Evolutionary conservation across 2,797 vertebrate genomes (phyloP).

Genomic region (Mallotus villosus): DNA sequence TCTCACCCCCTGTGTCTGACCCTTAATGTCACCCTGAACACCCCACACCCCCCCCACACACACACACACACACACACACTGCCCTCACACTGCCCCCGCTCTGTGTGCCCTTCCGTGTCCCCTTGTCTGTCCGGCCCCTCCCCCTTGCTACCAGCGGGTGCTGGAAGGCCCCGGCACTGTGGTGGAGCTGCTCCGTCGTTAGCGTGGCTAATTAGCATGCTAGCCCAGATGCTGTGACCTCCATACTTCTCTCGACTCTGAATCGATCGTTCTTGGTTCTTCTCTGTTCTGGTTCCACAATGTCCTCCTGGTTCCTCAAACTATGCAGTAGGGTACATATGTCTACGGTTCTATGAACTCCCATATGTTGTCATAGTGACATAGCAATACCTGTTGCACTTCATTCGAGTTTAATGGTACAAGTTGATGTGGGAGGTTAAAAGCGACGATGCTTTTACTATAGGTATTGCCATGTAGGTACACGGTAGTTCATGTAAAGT

Average conservation of each 20-base stretch:
- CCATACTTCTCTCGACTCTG: conserved; percentile 14
- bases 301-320: background rate
- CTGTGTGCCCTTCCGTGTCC: background rate
- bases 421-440: too few relatives aligned
- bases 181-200: conserved; percentile 19
- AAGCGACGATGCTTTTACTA: too few relatives aligned
- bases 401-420: too few relatives aligned
- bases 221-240: conserved; percentile 30
- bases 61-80: too few relatives aligned
- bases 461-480: too few relatives aligned
- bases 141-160: background rate
- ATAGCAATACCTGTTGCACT: too few relatives aligned
- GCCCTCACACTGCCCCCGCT: background rate
- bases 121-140: conserved; percentile 11
- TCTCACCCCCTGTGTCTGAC: background rate
- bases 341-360: too few relatives aligned
- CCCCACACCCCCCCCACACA: too few relatives aligned
- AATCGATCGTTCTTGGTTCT: conserved; percentile 19
- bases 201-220: conserved; percentile 24
- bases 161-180: background rate
- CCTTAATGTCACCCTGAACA: background rate
- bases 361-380: too few relatives aligned
- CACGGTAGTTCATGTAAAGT: too few relatives aligned
- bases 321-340: too few relatives aligned
- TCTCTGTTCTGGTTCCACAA: background rate